A percentile compares a stretch with the other conserved stretches of the same genome.
Evolutionary conservation across 2,797 vertebrate species (phyloP).

Genomic region (Pteronotus mesoamericanus): DNA sequence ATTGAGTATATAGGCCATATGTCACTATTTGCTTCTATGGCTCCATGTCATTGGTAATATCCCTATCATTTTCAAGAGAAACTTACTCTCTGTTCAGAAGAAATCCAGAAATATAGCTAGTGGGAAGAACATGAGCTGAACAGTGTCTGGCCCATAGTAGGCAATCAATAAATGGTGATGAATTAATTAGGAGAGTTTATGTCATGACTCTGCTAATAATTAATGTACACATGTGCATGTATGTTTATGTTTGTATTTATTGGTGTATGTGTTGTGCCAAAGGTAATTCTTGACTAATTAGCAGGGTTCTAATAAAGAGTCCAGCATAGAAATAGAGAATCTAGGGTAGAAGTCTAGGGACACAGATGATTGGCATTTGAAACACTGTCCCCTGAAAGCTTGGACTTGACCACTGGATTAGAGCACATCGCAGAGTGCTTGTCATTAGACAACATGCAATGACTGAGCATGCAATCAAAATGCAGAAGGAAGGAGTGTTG

Average conservation of each 20-base stretch:
- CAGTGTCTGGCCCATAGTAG: neutral
- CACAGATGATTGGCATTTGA: neutral
- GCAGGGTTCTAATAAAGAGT: neutral
- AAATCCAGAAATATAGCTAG: neutral
- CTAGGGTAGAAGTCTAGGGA: neutral
- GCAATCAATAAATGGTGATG: neutral
- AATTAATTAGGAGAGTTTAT: neutral
- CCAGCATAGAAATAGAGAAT: neutral
- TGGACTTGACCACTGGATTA: neutral
- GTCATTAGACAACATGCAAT: too few relatives aligned
- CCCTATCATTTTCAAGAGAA: neutral
- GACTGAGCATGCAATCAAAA: neutral
- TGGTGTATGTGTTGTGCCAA: neutral
- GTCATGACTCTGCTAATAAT: neutral
- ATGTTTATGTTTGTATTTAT: neutral
- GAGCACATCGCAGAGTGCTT: neutral
- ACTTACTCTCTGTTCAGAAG: neutral
- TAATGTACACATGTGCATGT: neutral
- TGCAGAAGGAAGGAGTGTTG: neutral
- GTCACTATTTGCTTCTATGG: neutral
- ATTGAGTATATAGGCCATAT: rapidly evolving
- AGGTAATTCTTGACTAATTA: neutral
- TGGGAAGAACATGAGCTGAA: neutral
- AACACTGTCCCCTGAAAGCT: neutral
- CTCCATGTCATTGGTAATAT: neutral